Evolutionary conservation across 2,113 vertebrate genomes (phyloP).

Genomic region (Sinocyclocheilus rhinocerous): DNA sequence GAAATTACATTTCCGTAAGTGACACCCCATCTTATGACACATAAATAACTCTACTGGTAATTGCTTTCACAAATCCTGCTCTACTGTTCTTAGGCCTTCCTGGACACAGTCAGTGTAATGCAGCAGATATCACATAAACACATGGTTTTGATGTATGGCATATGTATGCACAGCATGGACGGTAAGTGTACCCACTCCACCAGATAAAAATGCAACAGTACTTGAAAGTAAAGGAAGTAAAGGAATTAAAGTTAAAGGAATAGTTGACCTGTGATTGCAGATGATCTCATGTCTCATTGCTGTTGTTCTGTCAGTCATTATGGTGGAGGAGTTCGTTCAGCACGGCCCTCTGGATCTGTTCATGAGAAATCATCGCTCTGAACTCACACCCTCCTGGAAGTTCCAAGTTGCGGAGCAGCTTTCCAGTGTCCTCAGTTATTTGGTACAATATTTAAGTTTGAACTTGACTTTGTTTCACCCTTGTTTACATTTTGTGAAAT

Average conservation of each 20-base stretch:
- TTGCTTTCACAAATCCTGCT: not conserved
- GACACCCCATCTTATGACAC: slow-evolving; percentile 35
- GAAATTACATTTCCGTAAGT: slow-evolving; percentile 82
- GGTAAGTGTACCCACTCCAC: slow-evolving; percentile 74
- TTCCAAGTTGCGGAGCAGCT: slow-evolving; percentile 89
- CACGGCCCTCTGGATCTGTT: slow-evolving; percentile 86
- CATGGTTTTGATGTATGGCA: slow-evolving; percentile 82
- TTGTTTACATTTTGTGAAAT: not conserved
- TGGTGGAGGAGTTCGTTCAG: slow-evolving; percentile 88
- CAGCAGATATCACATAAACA: slow-evolving; percentile 87
- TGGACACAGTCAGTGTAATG: slow-evolving; percentile 88
- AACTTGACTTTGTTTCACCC: not conserved
- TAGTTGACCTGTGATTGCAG: not conserved
- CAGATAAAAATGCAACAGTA: not conserved
- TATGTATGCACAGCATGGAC: slow-evolving; percentile 83
- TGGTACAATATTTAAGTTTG: slow-evolving; percentile 72
- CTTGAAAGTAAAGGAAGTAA: too few relatives aligned
- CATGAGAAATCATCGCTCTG: slow-evolving; percentile 80
- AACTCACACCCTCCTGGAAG: slow-evolving; percentile 84
- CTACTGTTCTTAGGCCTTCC: slow-evolving; percentile 75
- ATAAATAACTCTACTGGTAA: not conserved
- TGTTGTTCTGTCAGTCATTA: slow-evolving; percentile 77
- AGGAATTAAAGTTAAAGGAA: not conserved
- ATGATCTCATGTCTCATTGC: not conserved
- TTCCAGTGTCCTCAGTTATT: slow-evolving; percentile 84